Base-by-base conservation (phyloP, 1,140 invertebrate species). In the Bombus pascuorum region DNA sequence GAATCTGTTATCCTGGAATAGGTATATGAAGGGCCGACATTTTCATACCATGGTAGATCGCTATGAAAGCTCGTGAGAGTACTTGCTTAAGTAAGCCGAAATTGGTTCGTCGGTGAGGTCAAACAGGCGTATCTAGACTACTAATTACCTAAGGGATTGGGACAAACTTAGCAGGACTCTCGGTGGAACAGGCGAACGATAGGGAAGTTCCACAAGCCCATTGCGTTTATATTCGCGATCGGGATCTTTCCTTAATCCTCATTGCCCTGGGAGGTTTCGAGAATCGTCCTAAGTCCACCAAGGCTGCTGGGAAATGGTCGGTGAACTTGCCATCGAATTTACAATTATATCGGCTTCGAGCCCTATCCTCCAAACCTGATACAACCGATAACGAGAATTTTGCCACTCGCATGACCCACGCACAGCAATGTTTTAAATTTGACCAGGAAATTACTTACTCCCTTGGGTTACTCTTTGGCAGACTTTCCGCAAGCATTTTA, bases 201-300 rank as follows among this genome's bases (percentile, higher is more conserved):
- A 84, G 87, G 76, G 87, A 86, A 86, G 72, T 83, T 76, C 74
- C 57, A 44, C 57, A 78, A 78, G 22, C 70, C 81, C 85, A 77
- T 65, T 65, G 87, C 81, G 87, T 89, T 89, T 89, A 89, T 89
- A 89, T 89, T 89, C 88, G 88, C 76, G 85, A 89, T 89, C 88
- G 66, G 81, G 87, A 89, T 89, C 88, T 89, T 89, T 89, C 88
- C 87, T 84, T 89, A 89, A 89, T 89, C 88, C 77, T 37, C 80
- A 77, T 85, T 70, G 87, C 72, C 85, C 70, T 85, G 57, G 88
- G 88, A 76, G 88, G 88, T 89, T 89, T 86, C 84, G 76, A 83
- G 88, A 80, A 89, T 89, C 77, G 88, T 87, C 81, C 81, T 78
- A 89, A 89, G 88, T 89, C 88, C 87, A 81, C 80, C 83, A 5